Evolutionary conservation across 2,888 invertebrate species (phyloP).

Genomic region (Phalera bucephala): DNA sequence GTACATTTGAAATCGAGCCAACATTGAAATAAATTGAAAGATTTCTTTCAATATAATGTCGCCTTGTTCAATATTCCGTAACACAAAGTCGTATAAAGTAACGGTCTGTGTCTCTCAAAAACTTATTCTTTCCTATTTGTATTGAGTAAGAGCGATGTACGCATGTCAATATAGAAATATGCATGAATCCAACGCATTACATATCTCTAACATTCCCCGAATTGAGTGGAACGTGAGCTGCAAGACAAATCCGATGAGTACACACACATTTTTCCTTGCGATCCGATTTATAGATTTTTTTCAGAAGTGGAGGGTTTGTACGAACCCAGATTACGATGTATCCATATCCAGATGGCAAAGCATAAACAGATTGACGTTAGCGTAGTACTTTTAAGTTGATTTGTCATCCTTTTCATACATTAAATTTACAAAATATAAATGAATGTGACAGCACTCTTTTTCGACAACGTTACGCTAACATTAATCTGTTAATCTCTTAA

Average conservation of each 20-base stretch:
- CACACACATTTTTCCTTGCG: slow-evolving; percentile 44
- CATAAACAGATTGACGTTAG: too few relatives aligned
- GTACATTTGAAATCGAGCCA: too few relatives aligned
- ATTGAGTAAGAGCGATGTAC: slow-evolving; percentile 28
- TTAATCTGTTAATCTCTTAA: too few relatives aligned
- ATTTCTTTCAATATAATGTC: too few relatives aligned
- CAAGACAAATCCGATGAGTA: slow-evolving; percentile 53
- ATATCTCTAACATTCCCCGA: slow-evolving; percentile 55
- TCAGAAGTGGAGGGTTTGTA: slow-evolving; percentile 40
- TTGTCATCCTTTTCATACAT: too few relatives aligned
- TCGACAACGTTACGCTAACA: too few relatives aligned
- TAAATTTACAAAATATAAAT: too few relatives aligned
- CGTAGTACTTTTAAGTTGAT: too few relatives aligned
- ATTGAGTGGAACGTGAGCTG: slow-evolving; percentile 57
- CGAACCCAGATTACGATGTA: too few relatives aligned
- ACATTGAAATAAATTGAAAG: too few relatives aligned
- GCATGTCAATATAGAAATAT: slow-evolving; percentile 50
- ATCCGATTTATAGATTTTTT: slow-evolving; percentile 49
- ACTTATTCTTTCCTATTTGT: slow-evolving; percentile 13
- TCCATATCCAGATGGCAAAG: too few relatives aligned
- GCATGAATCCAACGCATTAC: slow-evolving; percentile 52
- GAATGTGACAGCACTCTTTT: too few relatives aligned
- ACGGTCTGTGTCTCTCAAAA: not conserved
- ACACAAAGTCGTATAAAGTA: not conserved
- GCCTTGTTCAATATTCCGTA: not conserved